Evolutionary conservation across 1,140 invertebrate genomes (phyloP), one percentile per base, ranked within the genome.

Genomic region (Halyomorpha halys): DNA sequence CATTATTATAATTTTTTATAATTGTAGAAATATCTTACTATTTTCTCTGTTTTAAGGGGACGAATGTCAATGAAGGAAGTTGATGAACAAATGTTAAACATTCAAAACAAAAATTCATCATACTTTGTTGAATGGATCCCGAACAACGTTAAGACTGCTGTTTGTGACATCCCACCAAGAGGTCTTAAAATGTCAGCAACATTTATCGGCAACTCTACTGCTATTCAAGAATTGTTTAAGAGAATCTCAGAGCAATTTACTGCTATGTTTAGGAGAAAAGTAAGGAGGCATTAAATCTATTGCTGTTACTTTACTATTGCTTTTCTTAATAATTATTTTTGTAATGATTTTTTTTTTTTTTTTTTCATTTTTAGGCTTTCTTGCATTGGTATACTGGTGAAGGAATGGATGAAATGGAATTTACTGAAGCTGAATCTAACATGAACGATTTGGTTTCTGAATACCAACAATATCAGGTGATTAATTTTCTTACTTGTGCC

Each of bases 91-190:
- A 30, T 30, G 27, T 30, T 91, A 34, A 91, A 91, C 71, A 86
- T 92, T 63, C 91, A 94, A 73, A 93, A 91, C 76, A 95, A 94
- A 76, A 94, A 94, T 75, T 90, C 86, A 74, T 86, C 84, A 70
- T 94, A 93, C 78, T 94, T 94, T 72, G 91, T 94, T 44, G 90
- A 94, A 78, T 94, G 91, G 91, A 94, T 94, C 71, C 91, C 90
- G 5, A 92, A 93, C 77, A 94, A 94, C 71, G 84, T 90, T 0
- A 94, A 93, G 76, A 89, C 85, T 18, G 91, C 91, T 53, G 91
- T 94, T n/a, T 94, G 91, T 76, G 91, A 95, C 73, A 94, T 95
- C 71, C 90, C 91, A 66, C 91, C 91, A 27, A 79, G 90, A 72
- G 91, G 91, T 45, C 75, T 94, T 6, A 94, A 93, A 72, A 94